Base-by-base conservation (phyloP, 2,113 vertebrate genomes). In the Naja naja region DNA sequence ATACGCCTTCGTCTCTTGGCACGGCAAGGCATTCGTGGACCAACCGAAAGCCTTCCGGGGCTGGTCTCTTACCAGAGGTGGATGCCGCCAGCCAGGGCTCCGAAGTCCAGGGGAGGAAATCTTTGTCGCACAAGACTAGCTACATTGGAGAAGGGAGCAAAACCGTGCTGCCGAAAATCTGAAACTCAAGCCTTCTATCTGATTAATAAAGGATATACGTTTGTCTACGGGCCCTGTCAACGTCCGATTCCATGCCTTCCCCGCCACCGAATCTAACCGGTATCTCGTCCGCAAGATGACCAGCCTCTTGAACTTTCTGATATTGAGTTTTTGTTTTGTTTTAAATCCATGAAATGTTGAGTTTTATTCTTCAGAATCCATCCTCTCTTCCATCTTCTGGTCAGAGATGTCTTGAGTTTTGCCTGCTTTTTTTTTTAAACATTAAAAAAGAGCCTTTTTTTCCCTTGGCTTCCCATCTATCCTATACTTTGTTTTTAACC, bases 181-280 rank as follows among this genome's bases (percentile, higher is more conserved):
- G 92, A 94, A 94, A 85, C 22, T 18, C 0, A 90, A 89, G 25
- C 12, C 12, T 90, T 90, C 34, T 94, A 69, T 85, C 34, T 25
- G 10, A 45, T 60, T 8, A 90, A 92, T 94, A 69, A 89, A 86
- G 56, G 0, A 0, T 47, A 3, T 87, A 34, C 58, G 1, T 91
- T 89, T 89, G 64, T 85, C 39, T 87, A 55, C 34, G 58, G 69
- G 92, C 86, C 47, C 93, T 89, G 49, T 25, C 6, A 45, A 64
- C 30, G 60, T 39, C 52, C 0, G 30, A 92, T 93, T 49, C 0
- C 34, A 69, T 45, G 30, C 10, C 12, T 22, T 53, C 30, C 52
- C 49, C 7, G 9, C 74, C 74, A 23, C 4, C 54, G 87, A 94
- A 89, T 53, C n/a, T 30, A 43, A 92, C 69, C 5, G 30, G 64